Conservation (phyloP, 2,113 vertebrate species). For the Pygoscelis adeliae region DNA sequence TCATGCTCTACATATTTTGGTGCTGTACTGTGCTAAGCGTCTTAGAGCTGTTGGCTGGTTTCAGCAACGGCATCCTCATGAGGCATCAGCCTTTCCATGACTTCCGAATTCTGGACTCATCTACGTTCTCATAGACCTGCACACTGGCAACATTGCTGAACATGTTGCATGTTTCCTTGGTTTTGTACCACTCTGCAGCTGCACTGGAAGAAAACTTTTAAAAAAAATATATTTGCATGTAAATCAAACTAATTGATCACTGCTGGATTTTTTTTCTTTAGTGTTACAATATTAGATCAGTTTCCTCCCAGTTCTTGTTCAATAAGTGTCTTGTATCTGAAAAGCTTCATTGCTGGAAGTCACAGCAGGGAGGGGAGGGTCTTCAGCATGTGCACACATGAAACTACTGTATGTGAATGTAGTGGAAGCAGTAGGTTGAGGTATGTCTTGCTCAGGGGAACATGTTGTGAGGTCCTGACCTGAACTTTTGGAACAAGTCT, state of each 20-base stretch:
- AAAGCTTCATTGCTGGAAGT: neutral
- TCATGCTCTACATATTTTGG: neutral
- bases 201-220: neutral
- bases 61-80: constrained; percentile 43
- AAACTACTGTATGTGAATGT: neutral
- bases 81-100: neutral
- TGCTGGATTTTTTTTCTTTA: neutral
- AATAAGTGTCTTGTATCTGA: rapidly evolving
- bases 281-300: neutral
- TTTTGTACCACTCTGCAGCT: neutral
- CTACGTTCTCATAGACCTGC: neutral
- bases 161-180: rapidly evolving
- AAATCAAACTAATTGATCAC: neutral
- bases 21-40: neutral
- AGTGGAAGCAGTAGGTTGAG: neutral
- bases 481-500: neutral
- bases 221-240: neutral
- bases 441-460: neutral
- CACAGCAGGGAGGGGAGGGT: rapidly evolving
- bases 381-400: neutral
- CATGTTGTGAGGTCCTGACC: neutral
- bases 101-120: neutral
- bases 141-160: neutral
- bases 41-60: constrained; percentile 9
- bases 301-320: neutral